These are phyloP conservation scores for Actinemys pallida DNA, from an alignment of 2,113 vertebrate species.

Conservation along the genomic window DNA sequence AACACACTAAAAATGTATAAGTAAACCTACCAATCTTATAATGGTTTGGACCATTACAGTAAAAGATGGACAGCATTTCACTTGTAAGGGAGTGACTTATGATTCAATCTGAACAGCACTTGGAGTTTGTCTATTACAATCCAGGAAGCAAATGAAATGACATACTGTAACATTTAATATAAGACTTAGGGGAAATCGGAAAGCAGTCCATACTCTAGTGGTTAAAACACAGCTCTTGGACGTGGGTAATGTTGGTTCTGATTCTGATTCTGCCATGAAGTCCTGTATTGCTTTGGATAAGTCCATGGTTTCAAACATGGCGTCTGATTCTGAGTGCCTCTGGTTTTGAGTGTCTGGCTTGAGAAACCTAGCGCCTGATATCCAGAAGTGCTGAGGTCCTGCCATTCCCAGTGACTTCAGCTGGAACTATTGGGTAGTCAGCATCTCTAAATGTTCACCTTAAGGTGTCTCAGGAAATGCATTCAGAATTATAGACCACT, in stretches of 20 bases:
- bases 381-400: fast-evolving
- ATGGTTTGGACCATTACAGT: background rate
- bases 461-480: background rate
- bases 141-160: background rate
- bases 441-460: background rate
- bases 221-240: background rate
- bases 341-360: background rate
- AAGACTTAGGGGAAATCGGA: background rate
- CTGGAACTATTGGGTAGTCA: background rate
- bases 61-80: background rate
- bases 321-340: background rate
- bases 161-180: background rate
- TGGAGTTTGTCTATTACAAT: background rate
- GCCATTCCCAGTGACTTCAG: fast-evolving
- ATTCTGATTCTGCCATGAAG: background rate
- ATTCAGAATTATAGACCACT: background rate
- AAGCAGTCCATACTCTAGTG: background rate
- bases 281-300: background rate
- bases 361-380: background rate
- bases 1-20: background rate
- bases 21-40: background rate
- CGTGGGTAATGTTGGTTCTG: background rate
- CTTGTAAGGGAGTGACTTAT: background rate
- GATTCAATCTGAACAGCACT: background rate
- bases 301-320: background rate